Conservation (phyloP, 2,888 invertebrate genomes). For the Catocala fraxini region DNA sequence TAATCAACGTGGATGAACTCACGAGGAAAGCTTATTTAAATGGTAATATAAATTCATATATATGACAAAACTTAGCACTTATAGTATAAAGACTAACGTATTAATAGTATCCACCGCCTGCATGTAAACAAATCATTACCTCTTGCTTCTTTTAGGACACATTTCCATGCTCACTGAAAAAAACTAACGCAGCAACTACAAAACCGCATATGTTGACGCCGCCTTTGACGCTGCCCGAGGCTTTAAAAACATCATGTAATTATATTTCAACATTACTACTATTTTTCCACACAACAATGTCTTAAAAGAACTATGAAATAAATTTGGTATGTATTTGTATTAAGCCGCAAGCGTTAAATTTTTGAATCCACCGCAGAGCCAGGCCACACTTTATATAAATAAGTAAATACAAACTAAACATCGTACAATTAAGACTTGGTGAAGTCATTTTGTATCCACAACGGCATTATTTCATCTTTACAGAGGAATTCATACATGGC, state of each 20-base stretch:
- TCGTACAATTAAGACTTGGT: not conserved
- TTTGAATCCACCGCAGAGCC: constrained; percentile 10
- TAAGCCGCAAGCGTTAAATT: constrained; percentile 5
- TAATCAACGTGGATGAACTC: too few species aligned
- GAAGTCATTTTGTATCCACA: constrained; percentile 13
- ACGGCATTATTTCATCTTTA: constrained; percentile 46
- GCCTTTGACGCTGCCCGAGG: constrained; percentile 6
- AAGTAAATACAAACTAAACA: not conserved
- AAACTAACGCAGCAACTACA: constrained; percentile 1
- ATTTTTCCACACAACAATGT: not conserved
- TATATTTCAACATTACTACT: constrained; percentile 6
- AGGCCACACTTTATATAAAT: not conserved
- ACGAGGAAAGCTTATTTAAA: too few species aligned
- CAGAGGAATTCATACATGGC: constrained; percentile 56
- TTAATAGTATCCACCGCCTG: too few species aligned
- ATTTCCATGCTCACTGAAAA: constrained; percentile 2
- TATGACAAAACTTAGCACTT: too few species aligned
- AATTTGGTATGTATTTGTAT: not conserved
- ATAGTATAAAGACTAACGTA: too few species aligned
- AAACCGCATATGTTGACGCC: constrained; percentile 5
- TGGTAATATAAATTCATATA: too few species aligned
- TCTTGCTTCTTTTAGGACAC: not conserved
- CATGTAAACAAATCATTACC: too few species aligned
- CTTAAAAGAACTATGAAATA: not conserved
- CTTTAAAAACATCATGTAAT: constrained; percentile 1